A percentile compares a stretch with the other conserved stretches of the same genome.
phyloP scores from a whole-genome alignment of 1,140 invertebrate species.

The Dreissena polymorpha region DNA sequence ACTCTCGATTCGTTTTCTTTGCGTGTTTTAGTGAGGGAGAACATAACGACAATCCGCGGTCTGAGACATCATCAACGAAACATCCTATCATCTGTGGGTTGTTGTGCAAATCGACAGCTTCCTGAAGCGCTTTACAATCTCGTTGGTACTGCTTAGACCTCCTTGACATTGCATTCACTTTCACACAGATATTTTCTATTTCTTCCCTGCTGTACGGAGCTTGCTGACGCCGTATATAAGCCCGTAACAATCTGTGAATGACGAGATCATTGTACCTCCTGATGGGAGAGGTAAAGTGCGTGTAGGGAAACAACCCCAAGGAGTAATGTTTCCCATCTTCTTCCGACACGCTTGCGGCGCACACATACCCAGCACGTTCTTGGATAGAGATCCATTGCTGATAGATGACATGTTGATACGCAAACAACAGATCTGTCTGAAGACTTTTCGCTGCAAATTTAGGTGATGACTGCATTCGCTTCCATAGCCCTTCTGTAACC shows the following conservation, averaged over 20 bases:
- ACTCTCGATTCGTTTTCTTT: constrained; percentile 16
- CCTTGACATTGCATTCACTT: constrained; percentile 48
- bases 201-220: constrained; percentile 57
- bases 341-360: background rate
- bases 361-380: constrained; percentile 35
- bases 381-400: constrained; percentile 53
- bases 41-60: constrained; percentile 43
- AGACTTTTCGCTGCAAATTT: constrained; percentile 85
- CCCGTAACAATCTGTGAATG: constrained; percentile 85
- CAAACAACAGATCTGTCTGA: constrained; percentile 96
- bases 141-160: constrained; percentile 56
- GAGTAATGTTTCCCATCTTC: constrained; percentile 48
- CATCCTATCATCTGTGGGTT: constrained; percentile 47
- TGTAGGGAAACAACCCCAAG: constrained; percentile 55
- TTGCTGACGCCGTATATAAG: constrained; percentile 83
- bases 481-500: constrained; percentile 50
- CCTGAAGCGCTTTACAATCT: constrained; percentile 41
- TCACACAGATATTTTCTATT: constrained; percentile 55
- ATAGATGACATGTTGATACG: constrained; percentile 93
- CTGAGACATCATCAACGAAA: constrained; percentile 46
- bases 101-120: constrained; percentile 40
- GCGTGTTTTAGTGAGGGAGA: constrained; percentile 44
- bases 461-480: constrained; percentile 91
- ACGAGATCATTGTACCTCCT: constrained; percentile 94
- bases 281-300: constrained; percentile 94